These are phyloP conservation scores for Noctua comes DNA, from an alignment of 2,888 invertebrate genomes.

Conservation along the genomic window DNA sequence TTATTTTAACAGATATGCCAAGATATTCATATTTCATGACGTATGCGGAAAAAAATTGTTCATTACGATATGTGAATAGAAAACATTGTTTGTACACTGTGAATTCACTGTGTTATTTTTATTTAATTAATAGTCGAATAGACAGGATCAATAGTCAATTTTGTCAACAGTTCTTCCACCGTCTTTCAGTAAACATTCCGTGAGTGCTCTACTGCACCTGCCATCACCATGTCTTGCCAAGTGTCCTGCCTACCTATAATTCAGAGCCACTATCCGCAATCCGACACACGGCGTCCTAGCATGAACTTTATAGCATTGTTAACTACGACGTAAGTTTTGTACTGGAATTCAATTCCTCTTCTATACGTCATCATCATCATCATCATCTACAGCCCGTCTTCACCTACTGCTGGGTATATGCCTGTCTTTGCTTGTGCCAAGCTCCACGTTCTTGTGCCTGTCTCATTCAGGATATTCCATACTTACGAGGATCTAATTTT, in stretches of 20 bases:
- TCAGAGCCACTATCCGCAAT: background rate
- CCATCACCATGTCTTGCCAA: too few relatives aligned
- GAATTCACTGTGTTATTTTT: background rate
- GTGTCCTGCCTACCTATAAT: background rate
- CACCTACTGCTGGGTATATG: too few relatives aligned
- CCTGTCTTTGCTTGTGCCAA: too few relatives aligned
- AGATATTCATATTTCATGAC: slow-evolving; percentile 20
- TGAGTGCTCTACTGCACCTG: too few relatives aligned
- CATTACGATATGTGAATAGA: background rate
- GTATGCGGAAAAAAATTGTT: background rate
- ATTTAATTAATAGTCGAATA: background rate
- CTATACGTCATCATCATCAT: too few relatives aligned
- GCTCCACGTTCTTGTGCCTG: too few relatives aligned
- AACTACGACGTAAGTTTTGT: background rate
- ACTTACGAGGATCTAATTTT: background rate
- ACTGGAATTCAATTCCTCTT: too few relatives aligned
- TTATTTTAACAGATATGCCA: slow-evolving; percentile 11
- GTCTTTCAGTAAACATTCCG: too few relatives aligned
- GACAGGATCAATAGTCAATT: background rate
- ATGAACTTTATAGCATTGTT: background rate
- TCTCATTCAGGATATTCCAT: background rate
- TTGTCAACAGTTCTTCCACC: background rate
- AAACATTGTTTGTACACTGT: background rate
- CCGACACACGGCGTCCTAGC: background rate
- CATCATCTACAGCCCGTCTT: too few relatives aligned